Base-by-base conservation (phyloP, 2,113 vertebrate species). In the Nannospalax galili region DNA sequence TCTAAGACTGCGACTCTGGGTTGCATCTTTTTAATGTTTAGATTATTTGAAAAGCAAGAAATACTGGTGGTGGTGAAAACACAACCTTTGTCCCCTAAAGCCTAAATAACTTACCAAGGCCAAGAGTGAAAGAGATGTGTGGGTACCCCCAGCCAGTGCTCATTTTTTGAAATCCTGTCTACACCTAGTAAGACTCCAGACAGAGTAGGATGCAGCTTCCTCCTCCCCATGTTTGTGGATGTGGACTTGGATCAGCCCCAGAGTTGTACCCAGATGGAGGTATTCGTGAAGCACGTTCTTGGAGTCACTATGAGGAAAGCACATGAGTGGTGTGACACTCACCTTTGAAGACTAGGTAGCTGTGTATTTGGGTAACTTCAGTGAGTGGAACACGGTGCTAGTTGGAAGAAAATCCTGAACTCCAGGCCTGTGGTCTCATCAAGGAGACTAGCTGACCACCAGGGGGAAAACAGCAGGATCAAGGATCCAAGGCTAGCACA, bases 281-380 rank as follows among this genome's bases (percentile, higher is more conserved):
- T 2, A 19, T 24, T 70, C 37, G 12, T 3, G 0, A 22, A 1
- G 0, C 1, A 0, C 0, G 1, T 5, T 3, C 62, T 58, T 17
- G 0, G 5, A 7, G 45, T n/a, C 72, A 42, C 0, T 9, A 17
- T 1, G 20, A 70, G 52, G 42, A 3, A 10, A 19, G 6, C 12
- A 15, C 22, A 12, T 45, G 42, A 28, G 22, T 3, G 6, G 9
- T n/a, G 75, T 60, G 26, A 24, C 30, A 65, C 9, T 10, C 56
- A 20, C 28, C 32, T 19, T 32, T 42, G 56, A 15, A 14, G 45
- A 20, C 28, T 5, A 32, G 5, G 2, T 35, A 1, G 6, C 0
- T 0, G 2, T 20, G 9, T 9, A 6, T 37, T 8, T 9, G 37
- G 16, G 7, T 26, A 15, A 12, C 5, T 1, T 0, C 1, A 35